Evolutionary conservation across 2,888 invertebrate genomes (phyloP).

Genomic region (Parochlus steinenii): DNA sequence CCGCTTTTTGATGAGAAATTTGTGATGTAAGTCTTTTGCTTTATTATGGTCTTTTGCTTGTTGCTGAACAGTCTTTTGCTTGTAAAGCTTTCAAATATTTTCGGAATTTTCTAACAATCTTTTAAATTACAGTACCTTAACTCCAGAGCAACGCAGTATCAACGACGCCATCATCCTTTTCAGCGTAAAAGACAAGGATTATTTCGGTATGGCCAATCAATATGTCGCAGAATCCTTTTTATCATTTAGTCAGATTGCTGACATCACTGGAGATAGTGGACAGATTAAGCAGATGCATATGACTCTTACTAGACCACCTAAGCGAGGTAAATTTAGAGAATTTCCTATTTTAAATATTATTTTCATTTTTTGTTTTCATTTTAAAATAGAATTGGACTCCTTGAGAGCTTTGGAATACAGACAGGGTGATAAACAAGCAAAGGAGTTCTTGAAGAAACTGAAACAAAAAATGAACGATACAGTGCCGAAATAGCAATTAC

Average conservation of each 20-base stretch:
- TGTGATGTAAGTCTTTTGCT: conserved; percentile 55
- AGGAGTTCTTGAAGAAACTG: conserved; percentile 72
- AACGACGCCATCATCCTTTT: conserved; percentile 65
- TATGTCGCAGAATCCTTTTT: conserved; percentile 91
- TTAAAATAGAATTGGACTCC: conserved; percentile 44
- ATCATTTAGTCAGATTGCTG: conserved; percentile 57
- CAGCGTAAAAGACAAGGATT: conserved; percentile 90
- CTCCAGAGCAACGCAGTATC: conserved; percentile 49
- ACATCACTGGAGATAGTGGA: conserved; percentile 39
- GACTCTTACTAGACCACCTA: conserved; percentile 50
- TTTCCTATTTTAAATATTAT: conserved; percentile 5
- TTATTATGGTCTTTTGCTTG: neutral
- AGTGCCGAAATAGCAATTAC: no score
- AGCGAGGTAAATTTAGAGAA: conserved; percentile 35
- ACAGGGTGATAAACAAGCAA: conserved; percentile 74
- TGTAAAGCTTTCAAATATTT: conserved; percentile 1
- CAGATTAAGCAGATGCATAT: conserved; percentile 57
- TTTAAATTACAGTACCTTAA: conserved; percentile 40
- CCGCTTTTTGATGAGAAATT: conserved; percentile 92
- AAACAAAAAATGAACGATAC: conserved; percentile 39
- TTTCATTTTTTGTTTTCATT: conserved; percentile 13
- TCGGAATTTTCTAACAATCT: conserved; percentile 13
- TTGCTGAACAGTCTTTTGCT: conserved; percentile 1
- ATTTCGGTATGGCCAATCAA: conserved; percentile 78
- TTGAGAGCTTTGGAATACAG: conserved; percentile 64